Percentiles rank a stretch among this genome's conserved stretches.
These are phyloP conservation scores for Tyrophagus putrescentiae DNA, from an alignment of 1,140 invertebrate species.

Conservation along the genomic window DNA sequence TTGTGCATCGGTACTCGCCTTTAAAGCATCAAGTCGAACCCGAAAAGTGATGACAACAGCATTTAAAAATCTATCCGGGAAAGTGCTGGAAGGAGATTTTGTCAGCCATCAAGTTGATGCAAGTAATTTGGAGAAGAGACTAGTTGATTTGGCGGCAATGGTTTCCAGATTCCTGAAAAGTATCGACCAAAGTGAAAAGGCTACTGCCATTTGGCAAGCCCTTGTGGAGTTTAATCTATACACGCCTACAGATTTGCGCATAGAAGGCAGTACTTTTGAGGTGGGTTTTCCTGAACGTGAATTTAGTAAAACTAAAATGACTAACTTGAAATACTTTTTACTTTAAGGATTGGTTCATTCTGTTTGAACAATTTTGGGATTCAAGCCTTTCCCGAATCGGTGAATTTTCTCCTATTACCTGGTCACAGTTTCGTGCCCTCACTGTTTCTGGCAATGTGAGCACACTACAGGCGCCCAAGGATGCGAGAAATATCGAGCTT, in stretches of 20 bases:
- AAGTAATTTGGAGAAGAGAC: slow-evolving; percentile 25
- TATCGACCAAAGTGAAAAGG: slow-evolving; percentile 37
- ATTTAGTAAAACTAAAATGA: neutral
- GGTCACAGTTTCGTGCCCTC: slow-evolving; percentile 31
- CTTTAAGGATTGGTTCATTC: slow-evolving; percentile 28
- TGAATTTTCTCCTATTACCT: slow-evolving; percentile 34
- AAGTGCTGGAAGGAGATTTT: slow-evolving; percentile 30
- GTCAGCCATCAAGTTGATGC: slow-evolving; percentile 26
- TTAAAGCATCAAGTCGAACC: slow-evolving; percentile 32
- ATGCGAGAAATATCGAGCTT: slow-evolving; percentile 20
- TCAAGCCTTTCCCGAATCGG: slow-evolving; percentile 37
- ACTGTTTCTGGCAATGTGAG: neutral
- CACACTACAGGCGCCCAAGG: slow-evolving; percentile 21
- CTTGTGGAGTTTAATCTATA: slow-evolving; percentile 39
- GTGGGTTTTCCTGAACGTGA: neutral
- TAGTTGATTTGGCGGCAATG: slow-evolving; percentile 20
- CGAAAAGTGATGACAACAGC: slow-evolving; percentile 29
- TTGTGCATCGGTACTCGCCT: slow-evolving; percentile 32
- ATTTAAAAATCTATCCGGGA: slow-evolving; percentile 1
- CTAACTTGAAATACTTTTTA: neutral
- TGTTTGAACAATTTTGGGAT: slow-evolving; percentile 41
- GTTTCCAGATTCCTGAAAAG: slow-evolving; percentile 33
- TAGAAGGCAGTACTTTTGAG: slow-evolving; percentile 15
- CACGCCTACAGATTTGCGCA: slow-evolving; percentile 28
- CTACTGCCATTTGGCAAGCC: slow-evolving; percentile 37